Evolutionary conservation across 2,888 invertebrate species (phyloP).

Genomic region (Phoenoteleia sp.): DNA sequence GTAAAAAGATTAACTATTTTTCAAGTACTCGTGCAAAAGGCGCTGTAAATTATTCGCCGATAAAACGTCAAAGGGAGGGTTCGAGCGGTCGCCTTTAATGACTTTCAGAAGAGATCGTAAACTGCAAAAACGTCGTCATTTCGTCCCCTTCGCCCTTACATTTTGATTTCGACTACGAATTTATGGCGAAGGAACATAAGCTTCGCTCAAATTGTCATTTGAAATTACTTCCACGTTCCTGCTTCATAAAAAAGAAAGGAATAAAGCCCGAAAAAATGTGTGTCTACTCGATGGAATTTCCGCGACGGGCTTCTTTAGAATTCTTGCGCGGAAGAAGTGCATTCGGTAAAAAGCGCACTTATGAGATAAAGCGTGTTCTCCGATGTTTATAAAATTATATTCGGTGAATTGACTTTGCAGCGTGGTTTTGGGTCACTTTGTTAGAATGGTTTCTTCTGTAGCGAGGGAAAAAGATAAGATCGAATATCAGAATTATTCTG

Average conservation of each 20-base stretch:
- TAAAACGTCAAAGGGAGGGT: constrained; percentile 45
- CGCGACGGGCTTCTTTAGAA: neutral
- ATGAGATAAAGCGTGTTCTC: neutral
- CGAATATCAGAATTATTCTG: too few relatives aligned
- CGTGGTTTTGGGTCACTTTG: too few relatives aligned
- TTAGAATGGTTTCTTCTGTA: too few relatives aligned
- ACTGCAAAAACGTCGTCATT: constrained; percentile 52
- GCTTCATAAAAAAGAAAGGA: constrained; percentile 10
- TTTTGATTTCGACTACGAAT: constrained; percentile 52
- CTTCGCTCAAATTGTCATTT: constrained; percentile 33
- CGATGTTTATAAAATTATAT: neutral
- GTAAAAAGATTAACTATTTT: constrained; percentile 53
- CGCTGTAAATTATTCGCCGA: constrained; percentile 42
- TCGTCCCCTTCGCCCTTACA: neutral
- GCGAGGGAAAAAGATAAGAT: too few relatives aligned
- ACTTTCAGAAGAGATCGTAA: constrained; percentile 52
- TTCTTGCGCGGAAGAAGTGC: neutral
- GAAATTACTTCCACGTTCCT: constrained; percentile 39
- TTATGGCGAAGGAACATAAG: constrained; percentile 49
- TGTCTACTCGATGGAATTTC: neutral
- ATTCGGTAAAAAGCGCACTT: neutral
- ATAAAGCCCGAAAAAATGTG: constrained; percentile 11
- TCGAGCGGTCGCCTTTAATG: constrained; percentile 46
- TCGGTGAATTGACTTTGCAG: neutral
- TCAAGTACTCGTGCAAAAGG: constrained; percentile 48